A percentile compares a stretch with the other conserved stretches of the same genome.
Conservation (phyloP, 2,888 invertebrate species). For the Liodrosophila aerea region DNA sequence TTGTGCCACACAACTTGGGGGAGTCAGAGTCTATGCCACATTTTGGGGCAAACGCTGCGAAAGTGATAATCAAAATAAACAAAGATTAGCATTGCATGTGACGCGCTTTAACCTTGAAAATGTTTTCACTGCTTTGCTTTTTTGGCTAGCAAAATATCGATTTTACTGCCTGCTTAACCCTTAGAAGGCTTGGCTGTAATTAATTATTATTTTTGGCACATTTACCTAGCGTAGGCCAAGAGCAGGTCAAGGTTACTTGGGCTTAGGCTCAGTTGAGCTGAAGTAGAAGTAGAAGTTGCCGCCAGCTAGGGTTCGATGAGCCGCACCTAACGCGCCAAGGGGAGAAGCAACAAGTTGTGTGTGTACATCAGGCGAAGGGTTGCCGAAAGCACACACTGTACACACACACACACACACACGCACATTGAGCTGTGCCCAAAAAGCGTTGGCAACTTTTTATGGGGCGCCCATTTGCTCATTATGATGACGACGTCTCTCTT, state of each 20-base stretch:
- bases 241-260: constrained; percentile 57
- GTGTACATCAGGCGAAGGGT: constrained; percentile 63
- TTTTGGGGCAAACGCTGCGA: constrained; percentile 33
- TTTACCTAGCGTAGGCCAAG: too few relatives aligned
- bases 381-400: constrained; percentile 50
- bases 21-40: too few relatives aligned
- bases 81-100: constrained; percentile 57
- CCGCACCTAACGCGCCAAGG: too few relatives aligned
- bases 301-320: too few relatives aligned
- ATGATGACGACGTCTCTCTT: constrained; percentile 51
- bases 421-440: constrained; percentile 45
- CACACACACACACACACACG: constrained; percentile 23
- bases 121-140: too few relatives aligned
- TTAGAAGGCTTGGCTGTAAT: constrained; percentile 19
- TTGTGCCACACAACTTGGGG: background rate
- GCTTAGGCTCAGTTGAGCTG: background rate
- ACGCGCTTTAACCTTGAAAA: constrained; percentile 54
- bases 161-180: constrained; percentile 18
- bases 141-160: constrained; percentile 60
- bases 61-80: constrained; percentile 77
- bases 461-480: constrained; percentile 64
- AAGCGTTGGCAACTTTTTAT: constrained; percentile 67
- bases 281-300: too few relatives aligned
- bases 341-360: too few relatives aligned
- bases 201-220: constrained; percentile 68